These are phyloP conservation scores for Cylloceria caligata DNA, from an alignment of 2,888 invertebrate genomes.

Conservation along the genomic window DNA sequence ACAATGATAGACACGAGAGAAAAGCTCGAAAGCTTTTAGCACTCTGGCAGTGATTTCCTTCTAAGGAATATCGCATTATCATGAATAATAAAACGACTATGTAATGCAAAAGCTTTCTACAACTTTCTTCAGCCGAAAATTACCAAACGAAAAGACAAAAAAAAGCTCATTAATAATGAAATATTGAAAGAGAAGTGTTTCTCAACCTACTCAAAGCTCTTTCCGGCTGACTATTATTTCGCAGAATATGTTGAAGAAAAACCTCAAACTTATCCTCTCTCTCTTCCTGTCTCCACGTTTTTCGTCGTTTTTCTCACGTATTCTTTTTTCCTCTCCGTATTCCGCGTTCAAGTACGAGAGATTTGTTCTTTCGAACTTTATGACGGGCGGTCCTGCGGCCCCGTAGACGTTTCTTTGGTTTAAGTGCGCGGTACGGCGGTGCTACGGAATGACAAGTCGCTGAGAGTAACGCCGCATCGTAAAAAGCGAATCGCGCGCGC, in stretches of 20 bases:
- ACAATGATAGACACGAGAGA: conserved; percentile 6
- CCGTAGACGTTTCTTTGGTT: conserved; percentile 46
- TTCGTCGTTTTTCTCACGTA: background rate
- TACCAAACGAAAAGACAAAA: background rate
- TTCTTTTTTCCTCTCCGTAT: background rate
- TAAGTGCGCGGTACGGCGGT: conserved; percentile 35
- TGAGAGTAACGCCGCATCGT: conserved; percentile 52
- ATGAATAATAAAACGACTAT: conserved; percentile 38
- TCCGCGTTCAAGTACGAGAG: conserved; percentile 19
- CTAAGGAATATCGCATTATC: conserved; percentile 40
- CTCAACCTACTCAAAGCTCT: too few relatives aligned
- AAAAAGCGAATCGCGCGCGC: conserved; percentile 19
- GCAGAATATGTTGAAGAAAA: background rate
- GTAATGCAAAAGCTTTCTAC: background rate
- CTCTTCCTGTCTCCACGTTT: background rate
- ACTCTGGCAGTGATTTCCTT: conserved; percentile 33
- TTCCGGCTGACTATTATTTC: too few relatives aligned
- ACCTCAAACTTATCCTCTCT: background rate
- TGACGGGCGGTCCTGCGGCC: conserved; percentile 15
- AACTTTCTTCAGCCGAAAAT: background rate
- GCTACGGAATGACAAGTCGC: conserved; percentile 48
- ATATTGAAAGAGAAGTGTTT: too few relatives aligned
- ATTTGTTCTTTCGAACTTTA: conserved; percentile 56
- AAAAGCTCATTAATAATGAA: conserved; percentile 15
- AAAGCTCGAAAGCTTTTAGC: conserved; percentile 57